Conservation (phyloP, 2,888 invertebrate species). For the Amiota minor region DNA sequence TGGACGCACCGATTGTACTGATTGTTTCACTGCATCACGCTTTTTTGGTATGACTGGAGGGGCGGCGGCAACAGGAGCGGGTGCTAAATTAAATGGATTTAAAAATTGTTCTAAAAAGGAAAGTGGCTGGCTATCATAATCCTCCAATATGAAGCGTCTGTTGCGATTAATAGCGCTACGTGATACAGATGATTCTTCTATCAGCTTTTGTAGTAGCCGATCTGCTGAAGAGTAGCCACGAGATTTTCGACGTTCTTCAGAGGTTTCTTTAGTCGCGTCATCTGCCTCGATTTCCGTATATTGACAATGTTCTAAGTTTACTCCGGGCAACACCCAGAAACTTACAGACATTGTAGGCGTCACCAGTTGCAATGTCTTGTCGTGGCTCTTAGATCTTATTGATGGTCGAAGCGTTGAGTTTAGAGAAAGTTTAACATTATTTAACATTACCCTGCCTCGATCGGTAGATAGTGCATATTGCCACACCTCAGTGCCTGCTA, state of each 20-base stretch:
- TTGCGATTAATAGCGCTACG: slow-evolving; percentile 56
- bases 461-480: slow-evolving; percentile 76
- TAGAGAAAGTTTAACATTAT: slow-evolving; percentile 77
- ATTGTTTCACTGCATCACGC: neutral
- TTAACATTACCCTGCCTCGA: slow-evolving; percentile 76
- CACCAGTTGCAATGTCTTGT: slow-evolving; percentile 76
- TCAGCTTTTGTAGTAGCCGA: slow-evolving; percentile 65
- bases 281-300: slow-evolving; percentile 64
- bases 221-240: slow-evolving; percentile 65
- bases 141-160: slow-evolving; percentile 62
- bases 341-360: slow-evolving; percentile 81
- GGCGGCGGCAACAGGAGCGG: neutral
- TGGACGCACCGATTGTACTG: slow-evolving; percentile 42
- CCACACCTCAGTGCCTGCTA: slow-evolving; percentile 76
- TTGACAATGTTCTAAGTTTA: slow-evolving; percentile 78
- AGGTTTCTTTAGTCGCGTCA: slow-evolving; percentile 42
- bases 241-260: slow-evolving; percentile 47
- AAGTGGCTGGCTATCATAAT: slow-evolving; percentile 34
- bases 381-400: slow-evolving; percentile 75
- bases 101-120: slow-evolving; percentile 49
- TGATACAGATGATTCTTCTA: slow-evolving; percentile 65
- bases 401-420: slow-evolving; percentile 77
- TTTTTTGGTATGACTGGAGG: slow-evolving; percentile 15
- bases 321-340: slow-evolving; percentile 83
- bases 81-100: slow-evolving; percentile 41